A percentile compares a stretch with the other conserved stretches of the same genome.
Conservation (phyloP, 2,797 vertebrate species). For the Emys orbicularis region DNA sequence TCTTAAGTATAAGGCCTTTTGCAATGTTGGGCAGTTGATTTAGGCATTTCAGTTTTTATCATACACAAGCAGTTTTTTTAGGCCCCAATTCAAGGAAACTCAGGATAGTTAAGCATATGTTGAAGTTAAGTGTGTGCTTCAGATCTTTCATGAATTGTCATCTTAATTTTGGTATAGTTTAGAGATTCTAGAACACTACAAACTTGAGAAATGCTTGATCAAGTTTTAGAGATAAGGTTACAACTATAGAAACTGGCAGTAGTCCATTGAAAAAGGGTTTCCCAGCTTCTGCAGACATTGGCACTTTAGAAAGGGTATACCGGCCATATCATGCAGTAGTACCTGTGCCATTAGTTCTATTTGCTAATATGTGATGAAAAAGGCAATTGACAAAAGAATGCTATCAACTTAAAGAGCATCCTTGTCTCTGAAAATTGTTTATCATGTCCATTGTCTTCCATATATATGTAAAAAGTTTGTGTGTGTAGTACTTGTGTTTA, state of each 20-base stretch:
- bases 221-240: neutral
- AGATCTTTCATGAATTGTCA: neutral
- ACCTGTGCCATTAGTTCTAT: too few species aligned
- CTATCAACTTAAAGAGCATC: too few species aligned
- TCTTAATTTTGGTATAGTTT: neutral
- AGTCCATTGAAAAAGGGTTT: too few species aligned
- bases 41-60: neutral
- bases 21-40: neutral
- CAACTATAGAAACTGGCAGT: too few species aligned
- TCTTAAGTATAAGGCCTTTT: neutral
- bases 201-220: neutral
- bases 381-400: too few species aligned
- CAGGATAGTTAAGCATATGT: neutral
- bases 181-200: neutral
- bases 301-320: too few species aligned
- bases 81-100: neutral
- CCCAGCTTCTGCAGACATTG: too few species aligned
- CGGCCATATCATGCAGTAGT: too few species aligned
- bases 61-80: neutral
- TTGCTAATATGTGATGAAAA: too few species aligned
- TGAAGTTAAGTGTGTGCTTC: neutral
- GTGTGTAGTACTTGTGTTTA: neutral
- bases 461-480: neutral
- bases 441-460: too few species aligned
- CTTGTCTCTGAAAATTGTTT: too few species aligned